Evolutionary conservation across 2,888 invertebrate species (phyloP), one percentile per base, ranked within the genome.

Genomic region (Merodon equestris): DNA sequence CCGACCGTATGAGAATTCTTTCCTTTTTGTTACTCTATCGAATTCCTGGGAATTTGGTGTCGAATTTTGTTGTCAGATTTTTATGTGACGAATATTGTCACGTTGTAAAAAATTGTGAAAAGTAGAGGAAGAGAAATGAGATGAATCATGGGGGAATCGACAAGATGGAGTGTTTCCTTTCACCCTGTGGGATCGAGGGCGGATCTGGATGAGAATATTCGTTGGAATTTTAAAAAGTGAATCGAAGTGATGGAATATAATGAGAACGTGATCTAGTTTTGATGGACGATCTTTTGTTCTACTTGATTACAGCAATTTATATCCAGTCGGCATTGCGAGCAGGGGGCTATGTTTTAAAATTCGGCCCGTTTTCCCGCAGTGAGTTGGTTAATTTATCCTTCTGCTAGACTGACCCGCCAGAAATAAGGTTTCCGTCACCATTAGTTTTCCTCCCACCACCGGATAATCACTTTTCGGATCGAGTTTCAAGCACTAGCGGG

Each of bases 21-120:
- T 17, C 19, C 40, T 48, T 48, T 50, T 17, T 15, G 17, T 38
- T 34, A 50, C 50, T 50, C 15, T 12, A 38, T 68, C 38, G 68
- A 68, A 68, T 60, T 53, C 17, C 2, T 15, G 38, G 47, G 19
- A 54, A 38, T 47, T 19, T 34, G 27, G 36, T 56, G 64, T 60
- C 61, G 42, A 51, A 42, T 61, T 50, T 27, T 58, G 2, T 58
- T 58, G 17, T 15, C 61, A 61, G 15, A 44, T 44, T 50, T 56
- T 56, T 15, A 40, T 56, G 47, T 56, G 47, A 56, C 13, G 64
- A 36, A 54, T 19, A 60, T 48, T 60, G 48, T 60, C 38, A 60
- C 60, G 18, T 48, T 48, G 47, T 47, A 15, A 27, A 27, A 27
- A 27, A n/a, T n/a, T 27, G 27, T 27, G 27, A 7, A 27, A 27